phyloP scores from a whole-genome alignment of 2,888 invertebrate genomes.

The Drosophila silvestris region DNA sequence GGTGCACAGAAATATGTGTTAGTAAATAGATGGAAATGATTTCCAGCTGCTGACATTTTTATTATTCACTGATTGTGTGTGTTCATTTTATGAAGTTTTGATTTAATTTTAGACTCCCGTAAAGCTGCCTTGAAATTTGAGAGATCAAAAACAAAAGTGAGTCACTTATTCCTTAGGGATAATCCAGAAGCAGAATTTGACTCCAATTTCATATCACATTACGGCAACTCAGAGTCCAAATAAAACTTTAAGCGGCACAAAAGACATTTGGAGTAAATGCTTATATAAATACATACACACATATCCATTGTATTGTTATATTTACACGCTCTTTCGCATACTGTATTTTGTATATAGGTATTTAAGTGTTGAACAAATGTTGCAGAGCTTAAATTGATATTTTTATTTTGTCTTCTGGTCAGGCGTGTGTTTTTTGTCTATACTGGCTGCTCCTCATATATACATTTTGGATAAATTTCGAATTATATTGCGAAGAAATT shows the following conservation, averaged over 20 bases:
- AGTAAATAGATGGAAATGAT: not conserved
- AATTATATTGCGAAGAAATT: not conserved
- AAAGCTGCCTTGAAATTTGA: not conserved
- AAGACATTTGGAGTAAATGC: not conserved
- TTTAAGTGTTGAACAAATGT: not conserved
- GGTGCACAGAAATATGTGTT: slow-evolving; percentile 1
- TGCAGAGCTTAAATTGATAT: slow-evolving; percentile 23
- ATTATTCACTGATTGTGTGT: not conserved
- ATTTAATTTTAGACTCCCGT: not conserved
- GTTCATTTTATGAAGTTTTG: not conserved
- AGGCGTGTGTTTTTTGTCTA: slow-evolving; percentile 13
- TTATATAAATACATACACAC: not conserved
- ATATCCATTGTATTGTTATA: not conserved
- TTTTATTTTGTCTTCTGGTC: slow-evolving; percentile 9
- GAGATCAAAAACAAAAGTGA: not conserved
- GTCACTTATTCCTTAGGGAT: not conserved
- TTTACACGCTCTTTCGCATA: not conserved
- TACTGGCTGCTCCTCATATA: slow-evolving; percentile 9
- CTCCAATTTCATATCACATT: not conserved
- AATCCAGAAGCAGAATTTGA: not conserved
- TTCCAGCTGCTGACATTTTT: slow-evolving; percentile 20
- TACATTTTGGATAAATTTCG: not conserved
- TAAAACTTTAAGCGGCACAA: not conserved
- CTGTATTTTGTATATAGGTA: not conserved
- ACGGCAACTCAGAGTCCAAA: not conserved